Evolutionary conservation across 1,140 invertebrate genomes (phyloP).

Genomic region (Papilio machaon): DNA sequence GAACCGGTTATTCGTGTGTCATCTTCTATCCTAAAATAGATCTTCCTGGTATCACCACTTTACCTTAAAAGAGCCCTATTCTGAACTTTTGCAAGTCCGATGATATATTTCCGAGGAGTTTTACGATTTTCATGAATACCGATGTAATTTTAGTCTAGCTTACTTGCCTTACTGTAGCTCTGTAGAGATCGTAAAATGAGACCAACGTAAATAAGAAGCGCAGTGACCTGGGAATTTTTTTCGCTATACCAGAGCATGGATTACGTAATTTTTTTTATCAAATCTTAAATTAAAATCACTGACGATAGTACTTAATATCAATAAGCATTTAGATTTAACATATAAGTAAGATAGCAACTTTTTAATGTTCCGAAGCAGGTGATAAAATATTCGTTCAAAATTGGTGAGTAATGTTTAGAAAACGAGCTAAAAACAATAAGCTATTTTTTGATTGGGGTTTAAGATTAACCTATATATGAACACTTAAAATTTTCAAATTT

Average conservation of each 20-base stretch:
- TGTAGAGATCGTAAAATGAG: not conserved
- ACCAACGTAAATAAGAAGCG: not conserved
- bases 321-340: too few relatives aligned
- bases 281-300: not conserved
- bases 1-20: not conserved
- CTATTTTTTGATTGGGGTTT: not conserved
- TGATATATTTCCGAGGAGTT: not conserved
- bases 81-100: not conserved
- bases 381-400: not conserved
- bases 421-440: not conserved
- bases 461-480: slow-evolving; percentile 1
- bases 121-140: not conserved
- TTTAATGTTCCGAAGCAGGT: not conserved
- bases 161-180: not conserved
- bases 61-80: not conserved
- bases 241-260: not conserved
- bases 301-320: not conserved
- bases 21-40: slow-evolving; percentile 5
- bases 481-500: not conserved
- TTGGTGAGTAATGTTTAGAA: not conserved
- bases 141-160: not conserved
- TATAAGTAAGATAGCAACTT: not conserved
- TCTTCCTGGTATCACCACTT: not conserved
- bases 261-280: not conserved
- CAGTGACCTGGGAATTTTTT: slow-evolving; percentile 6